Base-by-base conservation (phyloP, 2,113 vertebrate species). In the Sporophila hypoxantha region DNA sequence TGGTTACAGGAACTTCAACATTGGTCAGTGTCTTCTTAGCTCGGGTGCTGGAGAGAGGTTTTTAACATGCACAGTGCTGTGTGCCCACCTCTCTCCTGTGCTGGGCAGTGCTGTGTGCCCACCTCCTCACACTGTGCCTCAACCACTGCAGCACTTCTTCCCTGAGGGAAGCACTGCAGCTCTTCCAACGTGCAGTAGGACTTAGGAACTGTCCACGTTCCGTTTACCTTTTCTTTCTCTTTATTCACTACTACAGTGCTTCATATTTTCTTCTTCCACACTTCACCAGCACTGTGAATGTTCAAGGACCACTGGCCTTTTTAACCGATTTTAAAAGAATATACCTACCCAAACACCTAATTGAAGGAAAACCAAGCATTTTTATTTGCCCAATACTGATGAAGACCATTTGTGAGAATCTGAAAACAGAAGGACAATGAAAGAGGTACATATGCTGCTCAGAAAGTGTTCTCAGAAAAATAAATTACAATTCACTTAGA, bases 141-240 rank as follows among this genome's bases (percentile, higher is more conserved):
- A 14, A 1, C 5, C 3, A 2, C 36, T 1, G 2, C 3, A 8
- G 6, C 2, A 1, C 57, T 30, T 8, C 56, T 41, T 49, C 49
- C 34, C 2, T 9, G 9, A 17, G n/a, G 32, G 36, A 78, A 49
- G 13, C 17, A 3, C 3, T 46, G 37, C 18, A n/a, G 36, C 68
- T 42, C 18, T 16, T 56, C 57, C 29, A 39, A 77, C 60, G 30
- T 2, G 12, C 37, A 59, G 12, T 0, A 57, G 14, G 34, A 65
- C 18, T 49, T 32, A 6, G 39, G 26, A 55, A 20, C 44, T 67
- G 17, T 21, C 19, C 17, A 10, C 39, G 9, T 15, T 69, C 53
- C 20, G 7, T 32, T 59, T 26, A 22, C 34, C 8, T 42, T n/a
- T 19, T 14, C 25, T 59, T n/a, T 34, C 26, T 8, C 17, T n/a